Base-by-base conservation (phyloP, 1,140 invertebrate species). In the Halictus rubicundus region DNA sequence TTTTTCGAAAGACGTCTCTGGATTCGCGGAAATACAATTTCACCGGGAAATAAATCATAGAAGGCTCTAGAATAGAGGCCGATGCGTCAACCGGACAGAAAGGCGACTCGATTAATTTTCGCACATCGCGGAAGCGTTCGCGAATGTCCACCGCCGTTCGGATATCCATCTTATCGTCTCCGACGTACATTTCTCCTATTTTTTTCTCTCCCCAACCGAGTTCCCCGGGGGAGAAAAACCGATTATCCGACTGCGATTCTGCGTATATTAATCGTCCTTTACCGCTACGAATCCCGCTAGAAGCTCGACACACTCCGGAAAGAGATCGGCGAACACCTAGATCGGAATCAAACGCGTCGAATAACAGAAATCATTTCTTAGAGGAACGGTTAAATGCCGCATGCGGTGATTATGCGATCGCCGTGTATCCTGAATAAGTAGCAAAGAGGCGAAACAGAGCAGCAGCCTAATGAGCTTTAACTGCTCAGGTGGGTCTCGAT, bases 221-320 rank as follows among this genome's bases (percentile, higher is more conserved):
- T 72, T 78, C 12, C 19, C 27, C 60, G 27, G 32, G 10, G 16
- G 25, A 69, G 68, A 72, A 78, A 72, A 78, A 78, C 25, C 46
- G 49, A 78, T 64, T 72, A 72, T 72, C 21, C 19, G 12, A 59
- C 27, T 25, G 59, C 9, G 60, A 72, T 65, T 72, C 69, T 78
- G 76, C 49, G 16, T 72, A 72, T 78, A 78, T 78, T 72, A 78
- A 78, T 72, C 76, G 76, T 78, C 76, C 76, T 72, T 78, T 78
- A 78, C 76, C 76, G 76, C 76, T 78, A 78, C 60, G 60, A 25
- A 78, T 78, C 76, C 76, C 76, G 76, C 76, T 78, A 78, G 49
- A 32, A 32, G 37, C 39, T 23, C 76, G 59, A n/a, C 54, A 14
- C 12, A 63, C 69, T 66, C 75, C 75, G 69, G 76, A 72, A 46